Percentiles rank a stretch among this genome's conserved stretches.
phyloP scores from a whole-genome alignment of 2,113 vertebrate genomes.

The Nibea albiflora region DNA sequence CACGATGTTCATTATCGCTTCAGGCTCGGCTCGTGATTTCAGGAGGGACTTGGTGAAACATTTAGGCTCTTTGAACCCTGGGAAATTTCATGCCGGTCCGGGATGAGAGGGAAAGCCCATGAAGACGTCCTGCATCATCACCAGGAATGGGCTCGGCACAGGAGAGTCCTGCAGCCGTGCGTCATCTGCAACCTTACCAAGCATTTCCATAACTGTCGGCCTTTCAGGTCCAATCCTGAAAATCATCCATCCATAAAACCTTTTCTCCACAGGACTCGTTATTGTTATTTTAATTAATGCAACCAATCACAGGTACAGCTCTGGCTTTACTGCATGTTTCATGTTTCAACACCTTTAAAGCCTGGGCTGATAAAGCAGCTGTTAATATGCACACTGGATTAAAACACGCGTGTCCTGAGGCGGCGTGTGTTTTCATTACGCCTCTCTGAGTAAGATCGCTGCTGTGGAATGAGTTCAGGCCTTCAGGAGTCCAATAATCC shows the following conservation, averaged over 20 bases:
- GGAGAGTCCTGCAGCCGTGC: too few species aligned
- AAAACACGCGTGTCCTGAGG: conserved; percentile 28
- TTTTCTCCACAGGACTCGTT: too few species aligned
- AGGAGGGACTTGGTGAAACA: conserved; percentile 43
- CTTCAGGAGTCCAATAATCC: not conserved
- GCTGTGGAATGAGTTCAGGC: not conserved
- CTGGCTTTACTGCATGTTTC: not conserved
- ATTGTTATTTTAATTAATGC: too few species aligned
- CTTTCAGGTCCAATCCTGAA: too few species aligned
- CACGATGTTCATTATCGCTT: conserved; percentile 22
- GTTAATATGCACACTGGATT: conserved; percentile 11
- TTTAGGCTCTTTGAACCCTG: conserved; percentile 41
- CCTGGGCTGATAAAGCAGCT: conserved; percentile 18
- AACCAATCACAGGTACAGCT: too few species aligned
- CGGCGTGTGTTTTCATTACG: conserved; percentile 32
- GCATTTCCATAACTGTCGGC: too few species aligned
- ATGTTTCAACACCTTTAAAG: not conserved
- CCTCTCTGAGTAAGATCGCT: not conserved
- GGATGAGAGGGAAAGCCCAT: conserved; percentile 10
- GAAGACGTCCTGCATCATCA: not conserved
- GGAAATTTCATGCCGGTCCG: conserved; percentile 39
- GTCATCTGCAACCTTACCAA: too few species aligned
- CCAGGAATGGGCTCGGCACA: too few species aligned
- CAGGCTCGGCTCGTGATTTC: not conserved
- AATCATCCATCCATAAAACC: too few species aligned